Base-by-base conservation (phyloP, 1,140 invertebrate genomes). In the Rhyacophila brunnea region DNA sequence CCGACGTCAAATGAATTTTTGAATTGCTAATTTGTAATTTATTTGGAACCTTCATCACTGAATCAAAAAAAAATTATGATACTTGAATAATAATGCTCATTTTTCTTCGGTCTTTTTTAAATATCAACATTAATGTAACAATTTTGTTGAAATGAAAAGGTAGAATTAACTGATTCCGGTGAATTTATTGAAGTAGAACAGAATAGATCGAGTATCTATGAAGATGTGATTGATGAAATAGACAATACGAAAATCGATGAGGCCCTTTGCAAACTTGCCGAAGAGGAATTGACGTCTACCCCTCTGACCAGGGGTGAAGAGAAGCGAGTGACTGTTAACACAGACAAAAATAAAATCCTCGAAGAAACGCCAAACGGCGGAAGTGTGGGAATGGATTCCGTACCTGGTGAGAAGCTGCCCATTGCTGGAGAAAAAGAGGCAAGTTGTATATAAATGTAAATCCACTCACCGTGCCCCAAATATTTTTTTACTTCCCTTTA, bases 151-250 rank as follows among this genome's bases (percentile, higher is more conserved):
- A 43, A 58, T n/a, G 58, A 11, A 35, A 76, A 78, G 77, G 74
- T 78, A 47, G 75, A 79, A 77, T 49, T 77, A 67, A 79, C 75
- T n/a, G 74, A 77, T 52, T 74, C 75, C 44, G 76, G 75, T n/a
- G 76, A 77, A 67, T 79, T 79, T 71, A 77, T 79, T 65, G 77
- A 78, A 73, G 74, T 77, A 11, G 77, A 79, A 50, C 49, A 62
- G 44, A 42, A 43, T 53, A 38, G 40, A 43, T 32, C 19, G 43
- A 38, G 38, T 4, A 15, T 20, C 42, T 13, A n/a, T 38, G 42
- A 47, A 28, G n/a, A 51, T 6, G 18, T 43, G 38, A 55, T 23
- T 14, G 14, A 28, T 49, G 18, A 13, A 13, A 34, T n/a, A 20
- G 47, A 49, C 10, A 38, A 23, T 43, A 34, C 20, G 10, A 34